Conservation (phyloP, 92 coral and sea anemone genomes). For the Zoanthus sociatus region DNA sequence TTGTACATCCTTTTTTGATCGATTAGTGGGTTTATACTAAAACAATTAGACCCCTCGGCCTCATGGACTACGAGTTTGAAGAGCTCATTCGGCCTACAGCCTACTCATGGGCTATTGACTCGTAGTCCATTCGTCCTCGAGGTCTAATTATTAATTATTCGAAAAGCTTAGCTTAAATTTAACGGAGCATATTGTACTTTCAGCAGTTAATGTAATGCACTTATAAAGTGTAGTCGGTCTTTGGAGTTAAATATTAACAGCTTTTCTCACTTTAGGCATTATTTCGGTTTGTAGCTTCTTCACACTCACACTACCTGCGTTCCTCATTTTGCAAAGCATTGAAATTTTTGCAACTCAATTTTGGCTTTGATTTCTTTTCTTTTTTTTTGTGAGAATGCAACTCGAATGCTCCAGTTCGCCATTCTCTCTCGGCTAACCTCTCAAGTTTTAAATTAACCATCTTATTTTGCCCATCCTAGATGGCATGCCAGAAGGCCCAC, state of each 20-base stretch:
- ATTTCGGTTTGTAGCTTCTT: background rate
- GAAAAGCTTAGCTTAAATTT: background rate
- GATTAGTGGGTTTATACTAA: too few relatives aligned
- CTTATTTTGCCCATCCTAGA: constrained; percentile 78
- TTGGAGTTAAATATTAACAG: background rate
- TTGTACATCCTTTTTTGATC: too few relatives aligned
- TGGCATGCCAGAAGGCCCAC: constrained; percentile 97
- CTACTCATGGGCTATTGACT: too few relatives aligned
- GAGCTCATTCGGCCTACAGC: too few relatives aligned
- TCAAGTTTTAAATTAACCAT: constrained; percentile 46
- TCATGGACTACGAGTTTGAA: too few relatives aligned
- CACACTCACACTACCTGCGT: background rate
- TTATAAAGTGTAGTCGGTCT: too few relatives aligned
- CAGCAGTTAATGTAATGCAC: background rate
- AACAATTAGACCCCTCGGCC: too few relatives aligned
- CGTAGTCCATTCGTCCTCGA: too few relatives aligned
- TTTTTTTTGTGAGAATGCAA: background rate
- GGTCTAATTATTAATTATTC: too few relatives aligned
- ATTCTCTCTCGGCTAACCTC: background rate
- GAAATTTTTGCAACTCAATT: constrained; percentile 1
- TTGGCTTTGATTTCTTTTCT: background rate
- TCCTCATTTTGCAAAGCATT: background rate
- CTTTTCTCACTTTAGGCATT: background rate
- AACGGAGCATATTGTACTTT: background rate
- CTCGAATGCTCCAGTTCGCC: constrained; percentile 29